These are phyloP conservation scores for Hypselothyrea guttata DNA, from an alignment of 2,888 invertebrate species.

Conservation along the genomic window DNA sequence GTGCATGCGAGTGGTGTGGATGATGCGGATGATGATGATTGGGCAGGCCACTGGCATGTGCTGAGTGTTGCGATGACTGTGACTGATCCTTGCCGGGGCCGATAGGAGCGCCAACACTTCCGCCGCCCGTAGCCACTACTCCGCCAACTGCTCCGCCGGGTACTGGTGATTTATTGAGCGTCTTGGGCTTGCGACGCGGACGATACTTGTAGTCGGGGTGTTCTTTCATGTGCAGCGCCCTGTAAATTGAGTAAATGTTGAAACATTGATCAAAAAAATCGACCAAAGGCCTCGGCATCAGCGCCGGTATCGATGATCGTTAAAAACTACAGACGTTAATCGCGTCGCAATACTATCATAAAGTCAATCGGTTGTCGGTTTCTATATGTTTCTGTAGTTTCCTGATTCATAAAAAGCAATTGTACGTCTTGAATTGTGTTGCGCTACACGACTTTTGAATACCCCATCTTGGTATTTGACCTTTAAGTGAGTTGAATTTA, in stretches of 20 bases:
- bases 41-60: conserved; percentile 34
- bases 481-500: no score
- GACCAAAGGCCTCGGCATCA: conserved; percentile 26
- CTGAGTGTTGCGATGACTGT: conserved; percentile 53
- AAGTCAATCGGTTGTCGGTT: conserved; percentile 36
- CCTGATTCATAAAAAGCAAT: conserved; percentile 28
- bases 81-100: conserved; percentile 42
- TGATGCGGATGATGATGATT: conserved; percentile 60
- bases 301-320: conserved; percentile 35
- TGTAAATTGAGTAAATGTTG: conserved; percentile 82
- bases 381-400: conserved; percentile 1
- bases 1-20: conserved; percentile 51
- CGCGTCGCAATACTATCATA: conserved; percentile 54
- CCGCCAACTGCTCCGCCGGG: conserved; percentile 58
- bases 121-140: conserved; percentile 22
- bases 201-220: conserved; percentile 96
- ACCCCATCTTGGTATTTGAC: no score
- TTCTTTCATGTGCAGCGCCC: conserved; percentile 96
- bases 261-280: conserved; percentile 64
- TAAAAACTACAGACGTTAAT: conserved; percentile 30
- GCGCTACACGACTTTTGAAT: no score
- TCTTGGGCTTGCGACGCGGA: conserved; percentile 93
- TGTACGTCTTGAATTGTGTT: no score
- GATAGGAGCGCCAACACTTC: conserved; percentile 21
- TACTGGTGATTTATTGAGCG: conserved; percentile 86